Base-by-base conservation (phyloP, 2,888 invertebrate species). In the Galerucella nymphaeae region DNA sequence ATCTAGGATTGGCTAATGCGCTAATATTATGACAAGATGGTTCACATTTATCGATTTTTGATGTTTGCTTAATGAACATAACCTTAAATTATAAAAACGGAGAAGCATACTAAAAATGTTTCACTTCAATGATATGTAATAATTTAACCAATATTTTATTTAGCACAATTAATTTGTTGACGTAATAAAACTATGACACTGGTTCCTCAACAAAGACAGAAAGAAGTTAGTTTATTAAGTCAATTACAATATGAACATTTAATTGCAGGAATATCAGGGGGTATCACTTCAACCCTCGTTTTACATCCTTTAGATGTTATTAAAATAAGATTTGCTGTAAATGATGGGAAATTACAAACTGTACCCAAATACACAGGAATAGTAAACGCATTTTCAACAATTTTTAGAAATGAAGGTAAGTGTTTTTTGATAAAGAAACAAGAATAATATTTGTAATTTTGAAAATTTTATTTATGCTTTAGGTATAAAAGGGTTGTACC, bases 321-420 rank as follows among this genome's bases (percentile, higher is more conserved):
- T 78, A 99, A 99, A 91, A 96, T 99, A 80, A 90, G 99, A 86
- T 98, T 99, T 88, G 98, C 98, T 93, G 98, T 98, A 1, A 96
- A 96, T 87, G 98, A 99, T 90, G 98, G 98, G 63, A 89, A 93
- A 80, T 79, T 83, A 10, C 89, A 92, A 66, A 88, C 92, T 70
- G 91, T 94, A 79, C 99, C 98, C 13, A 93, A 95, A 84, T 99
- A 99, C 85, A 91, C 91, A 79, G 95, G 96, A 74, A 90, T 95
- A 75, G 87, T 89, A 77, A 93, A 94, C 86, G 96, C 96, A 8
- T 91, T 96, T 78, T 87, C 89, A 66, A 94, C 95, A 66, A 99
- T 99, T 77, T 91, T 94, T 70, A 92, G 91, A 82, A 91, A 93
- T 82, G 97, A 97, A 87, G 96, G 97, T 62, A 11, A 42, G 16